Percentiles rank a stretch among this genome's conserved stretches.
Conservation (phyloP, 2,888 invertebrate genomes). For the Periphyllus acericola region DNA sequence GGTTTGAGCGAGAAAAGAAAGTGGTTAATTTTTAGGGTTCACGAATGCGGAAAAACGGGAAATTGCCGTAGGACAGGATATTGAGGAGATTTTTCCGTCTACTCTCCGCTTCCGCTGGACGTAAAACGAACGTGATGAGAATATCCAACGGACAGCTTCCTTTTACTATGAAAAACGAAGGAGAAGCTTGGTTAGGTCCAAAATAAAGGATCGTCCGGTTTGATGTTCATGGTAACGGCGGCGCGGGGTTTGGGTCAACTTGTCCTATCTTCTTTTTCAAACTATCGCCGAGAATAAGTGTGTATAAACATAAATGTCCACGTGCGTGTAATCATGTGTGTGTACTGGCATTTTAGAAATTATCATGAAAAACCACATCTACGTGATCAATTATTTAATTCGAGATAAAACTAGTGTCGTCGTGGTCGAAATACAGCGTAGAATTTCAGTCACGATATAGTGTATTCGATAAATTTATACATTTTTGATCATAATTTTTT, state of each 20-base stretch:
- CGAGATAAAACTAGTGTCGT: background rate
- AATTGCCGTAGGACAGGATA: constrained; percentile 61
- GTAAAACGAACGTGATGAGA: constrained; percentile 50
- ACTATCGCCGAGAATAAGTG: background rate
- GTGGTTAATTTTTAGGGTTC: constrained; percentile 58
- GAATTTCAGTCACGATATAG: too few relatives aligned
- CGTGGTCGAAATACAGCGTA: too few relatives aligned
- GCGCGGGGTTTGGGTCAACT: constrained; percentile 16
- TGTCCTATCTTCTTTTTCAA: background rate
- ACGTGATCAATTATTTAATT: background rate
- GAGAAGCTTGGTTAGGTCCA: background rate
- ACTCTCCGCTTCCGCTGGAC: background rate
- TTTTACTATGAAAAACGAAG: constrained; percentile 25
- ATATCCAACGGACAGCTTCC: constrained; percentile 37
- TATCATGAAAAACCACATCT: background rate
- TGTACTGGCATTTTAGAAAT: background rate
- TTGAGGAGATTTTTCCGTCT: constrained; percentile 47
- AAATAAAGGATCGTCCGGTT: constrained; percentile 52
- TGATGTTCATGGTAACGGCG: background rate
- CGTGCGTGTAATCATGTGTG: background rate
- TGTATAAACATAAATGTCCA: background rate
- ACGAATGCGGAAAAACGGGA: constrained; percentile 53
- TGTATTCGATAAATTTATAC: too few relatives aligned
- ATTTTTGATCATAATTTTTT: too few relatives aligned
- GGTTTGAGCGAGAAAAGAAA: constrained; percentile 18